A percentile compares a stretch with the other conserved stretches of the same genome.
Conservation (phyloP, 2,888 invertebrate species). For the Metopia argyrocephala region DNA sequence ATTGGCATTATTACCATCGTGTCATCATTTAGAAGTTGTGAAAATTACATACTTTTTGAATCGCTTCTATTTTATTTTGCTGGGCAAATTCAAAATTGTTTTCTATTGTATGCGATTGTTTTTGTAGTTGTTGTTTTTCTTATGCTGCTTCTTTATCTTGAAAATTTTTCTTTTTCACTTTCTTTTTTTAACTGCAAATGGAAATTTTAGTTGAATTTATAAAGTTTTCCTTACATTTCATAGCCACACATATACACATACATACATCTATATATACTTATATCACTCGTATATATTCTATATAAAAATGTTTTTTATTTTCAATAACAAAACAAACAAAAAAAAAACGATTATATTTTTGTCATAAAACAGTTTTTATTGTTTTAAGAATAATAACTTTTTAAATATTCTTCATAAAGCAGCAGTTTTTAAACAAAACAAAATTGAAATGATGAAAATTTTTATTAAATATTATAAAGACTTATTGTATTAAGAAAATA, state of each 20-base stretch:
- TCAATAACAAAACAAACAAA: conserved; percentile 17
- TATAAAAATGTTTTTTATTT: background rate
- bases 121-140: background rate
- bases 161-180: conserved; percentile 14
- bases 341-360: conserved; percentile 38
- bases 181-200: conserved; percentile 35
- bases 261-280: background rate
- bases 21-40: no score
- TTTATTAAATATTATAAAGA: conserved; percentile 1
- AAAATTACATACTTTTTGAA: no score
- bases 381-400: conserved; percentile 43
- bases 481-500: conserved; percentile 19
- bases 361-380: conserved; percentile 36
- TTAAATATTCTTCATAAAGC: conserved; percentile 24
- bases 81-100: background rate
- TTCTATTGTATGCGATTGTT: background rate
- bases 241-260: background rate
- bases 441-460: background rate
- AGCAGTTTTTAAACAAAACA: conserved; percentile 4
- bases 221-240: conserved; percentile 30
- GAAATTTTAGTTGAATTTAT: conserved; percentile 48
- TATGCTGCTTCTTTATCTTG: background rate
- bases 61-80: no score
- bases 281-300: no score
- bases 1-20: no score